Evolutionary conservation across 1,140 invertebrate species (phyloP), one percentile per base, ranked within the genome.

Genomic region (Zaprionus gabonicus): DNA sequence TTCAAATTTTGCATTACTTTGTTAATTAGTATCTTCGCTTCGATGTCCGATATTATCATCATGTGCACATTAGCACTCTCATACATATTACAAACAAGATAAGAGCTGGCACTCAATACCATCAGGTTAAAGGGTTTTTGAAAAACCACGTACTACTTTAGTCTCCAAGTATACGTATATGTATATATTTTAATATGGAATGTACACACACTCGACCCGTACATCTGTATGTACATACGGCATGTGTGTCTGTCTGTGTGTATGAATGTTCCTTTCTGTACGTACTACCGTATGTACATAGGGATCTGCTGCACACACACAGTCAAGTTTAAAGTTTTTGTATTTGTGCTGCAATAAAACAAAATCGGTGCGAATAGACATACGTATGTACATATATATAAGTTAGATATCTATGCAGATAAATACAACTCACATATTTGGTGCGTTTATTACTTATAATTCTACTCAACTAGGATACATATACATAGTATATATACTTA

Each of bases 101-200:
- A 56, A 56, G 53, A 5, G 15, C n/a, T n/a, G 17, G 41, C 41
- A 46, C 7, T n/a, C 41, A 46, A 46, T 46, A 46, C 15, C 53
- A 56, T 23, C 23, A 56, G 23, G 20, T 28, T 27, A 17, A 66
- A 66, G n/a, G 51, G 51, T 66, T 66, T 36, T 66, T 25, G 0
- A 46, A 67, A 67, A 53, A 67, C 65, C 56, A 59, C 46, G 67
- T 69, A 69, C 53, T 56, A n/a, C 53, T 23, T 55, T 44, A 13
- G 20, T 46, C 41, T 44, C n/a, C 41, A 46, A 46, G 41, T 15
- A 12, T 38, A 38, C 9, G 31, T 34, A 34, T 15, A n/a, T 41
- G 27, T 56, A 67, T 41, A 53, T 67, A 38, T 55, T 38, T 55
- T 55, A 53, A 55, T 55, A 55, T 38, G 34, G 38, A 53, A 55